A percentile compares a stretch with the other conserved stretches of the same genome.
Evolutionary conservation across 2,113 vertebrate genomes (phyloP).

Genomic region (Phalacrocorax aristotelis): DNA sequence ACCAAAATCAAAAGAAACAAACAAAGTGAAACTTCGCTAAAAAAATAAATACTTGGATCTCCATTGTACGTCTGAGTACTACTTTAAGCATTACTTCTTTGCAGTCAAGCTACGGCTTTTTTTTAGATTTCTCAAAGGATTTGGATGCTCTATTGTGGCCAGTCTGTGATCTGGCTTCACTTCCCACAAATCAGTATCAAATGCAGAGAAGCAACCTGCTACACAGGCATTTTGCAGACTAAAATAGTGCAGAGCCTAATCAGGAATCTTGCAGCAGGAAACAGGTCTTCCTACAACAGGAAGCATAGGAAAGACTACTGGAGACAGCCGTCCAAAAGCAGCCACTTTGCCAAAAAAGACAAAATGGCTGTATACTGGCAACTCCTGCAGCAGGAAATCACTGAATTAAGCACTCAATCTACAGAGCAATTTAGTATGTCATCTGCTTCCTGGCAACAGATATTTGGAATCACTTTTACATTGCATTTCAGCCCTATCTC

Average conservation of each 20-base stretch:
- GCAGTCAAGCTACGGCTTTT: not conserved
- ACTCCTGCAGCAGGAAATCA: constrained; percentile 75
- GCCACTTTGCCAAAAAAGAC: constrained; percentile 77
- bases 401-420: constrained; percentile 81
- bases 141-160: constrained; percentile 46
- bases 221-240: constrained; percentile 60
- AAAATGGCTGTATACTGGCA: constrained; percentile 77
- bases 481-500: constrained; percentile 69
- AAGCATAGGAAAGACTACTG: constrained; percentile 78
- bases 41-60: not conserved
- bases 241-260: constrained; percentile 80
- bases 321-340: constrained; percentile 76
- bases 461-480: constrained; percentile 75
- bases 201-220: constrained; percentile 56
- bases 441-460: constrained; percentile 82
- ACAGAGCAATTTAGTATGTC: constrained; percentile 81
- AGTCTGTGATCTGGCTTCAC: constrained; percentile 45
- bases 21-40: not conserved
- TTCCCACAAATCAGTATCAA: constrained; percentile 64
- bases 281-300: constrained; percentile 83
- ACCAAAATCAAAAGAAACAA: not conserved
- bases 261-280: constrained; percentile 77
- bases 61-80: not conserved
- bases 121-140: constrained; percentile 47
- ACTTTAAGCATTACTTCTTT: not conserved